phyloP scores from a whole-genome alignment of 1,140 invertebrate species.

The Penaeus vannamei region DNA sequence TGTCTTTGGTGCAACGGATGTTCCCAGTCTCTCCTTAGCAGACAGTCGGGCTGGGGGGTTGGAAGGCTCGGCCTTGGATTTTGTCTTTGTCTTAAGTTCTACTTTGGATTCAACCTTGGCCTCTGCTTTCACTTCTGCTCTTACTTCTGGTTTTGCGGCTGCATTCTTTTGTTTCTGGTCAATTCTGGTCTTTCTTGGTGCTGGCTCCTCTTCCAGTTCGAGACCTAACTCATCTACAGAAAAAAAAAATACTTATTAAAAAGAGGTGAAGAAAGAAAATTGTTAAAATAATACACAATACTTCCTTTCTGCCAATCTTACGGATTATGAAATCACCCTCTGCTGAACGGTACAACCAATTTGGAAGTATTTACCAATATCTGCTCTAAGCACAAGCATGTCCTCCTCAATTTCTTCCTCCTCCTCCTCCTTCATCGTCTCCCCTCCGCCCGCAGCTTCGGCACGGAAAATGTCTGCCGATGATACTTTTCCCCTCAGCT shows the following conservation, averaged over 20 bases:
- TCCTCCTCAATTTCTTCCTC: constrained; percentile 50
- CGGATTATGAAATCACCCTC: not conserved
- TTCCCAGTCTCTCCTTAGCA: constrained; percentile 51
- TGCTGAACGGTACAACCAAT: not conserved
- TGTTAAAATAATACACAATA: too few species aligned
- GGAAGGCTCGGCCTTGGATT: constrained; percentile 25
- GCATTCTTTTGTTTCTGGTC: constrained; percentile 38
- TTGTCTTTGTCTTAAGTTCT: constrained; percentile 26
- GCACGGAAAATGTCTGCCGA: constrained; percentile 57
- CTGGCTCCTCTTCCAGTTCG: constrained; percentile 57
- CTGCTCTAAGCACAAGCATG: constrained; percentile 50
- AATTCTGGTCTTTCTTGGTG: constrained; percentile 34
- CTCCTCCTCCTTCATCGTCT: constrained; percentile 54
- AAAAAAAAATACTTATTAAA: not conserved
- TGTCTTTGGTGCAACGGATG: constrained; percentile 16
- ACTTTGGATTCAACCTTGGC: constrained; percentile 5
- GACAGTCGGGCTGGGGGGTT: constrained; percentile 13
- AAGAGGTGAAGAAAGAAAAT: not conserved
- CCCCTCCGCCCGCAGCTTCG: constrained; percentile 44
- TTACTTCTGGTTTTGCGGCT: constrained; percentile 25
- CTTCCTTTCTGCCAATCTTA: too few species aligned
- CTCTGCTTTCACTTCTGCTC: constrained; percentile 23
- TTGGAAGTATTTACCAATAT: constrained; percentile 12
- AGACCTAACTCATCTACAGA: constrained; percentile 59
- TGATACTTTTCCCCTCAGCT: constrained; percentile 31